phyloP scores from a whole-genome alignment of 2,113 vertebrate species.

The Cryptoleucopteryx plumbea region DNA sequence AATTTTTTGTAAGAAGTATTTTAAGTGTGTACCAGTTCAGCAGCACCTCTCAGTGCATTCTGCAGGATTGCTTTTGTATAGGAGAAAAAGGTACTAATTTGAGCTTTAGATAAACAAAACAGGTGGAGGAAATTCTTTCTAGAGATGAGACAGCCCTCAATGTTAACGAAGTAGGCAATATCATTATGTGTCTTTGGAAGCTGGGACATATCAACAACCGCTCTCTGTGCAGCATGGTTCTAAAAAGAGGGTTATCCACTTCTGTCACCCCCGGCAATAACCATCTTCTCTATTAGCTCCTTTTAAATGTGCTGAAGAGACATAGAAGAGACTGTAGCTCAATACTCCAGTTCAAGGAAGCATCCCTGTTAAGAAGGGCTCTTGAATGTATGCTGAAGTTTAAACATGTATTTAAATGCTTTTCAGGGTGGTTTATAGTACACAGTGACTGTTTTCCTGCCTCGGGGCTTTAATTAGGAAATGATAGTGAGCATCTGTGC shows the following conservation, averaged over 20 bases:
- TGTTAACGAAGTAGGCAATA: neutral
- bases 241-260: neutral
- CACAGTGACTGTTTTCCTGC: neutral
- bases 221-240: neutral
- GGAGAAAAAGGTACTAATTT: constrained; percentile 5
- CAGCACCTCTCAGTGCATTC: constrained; percentile 38
- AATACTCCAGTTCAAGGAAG: neutral
- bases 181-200: neutral
- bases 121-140: constrained; percentile 5
- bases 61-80: constrained; percentile 41
- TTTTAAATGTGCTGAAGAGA: neutral
- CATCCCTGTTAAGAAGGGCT: neutral
- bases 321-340: neutral
- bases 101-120: neutral
- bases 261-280: neutral
- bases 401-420: neutral
- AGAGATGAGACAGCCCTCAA: neutral
- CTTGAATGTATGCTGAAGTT: neutral
- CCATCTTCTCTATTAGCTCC: neutral
- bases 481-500: neutral
- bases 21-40: neutral
- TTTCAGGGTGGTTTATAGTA: neutral
- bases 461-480: neutral
- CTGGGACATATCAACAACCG: neutral
- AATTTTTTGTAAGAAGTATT: neutral